Percentiles rank a stretch among this genome's conserved stretches.
These are phyloP conservation scores for Lamellibrachia satsuma DNA, from an alignment of 2,888 invertebrate species.

Conservation along the genomic window DNA sequence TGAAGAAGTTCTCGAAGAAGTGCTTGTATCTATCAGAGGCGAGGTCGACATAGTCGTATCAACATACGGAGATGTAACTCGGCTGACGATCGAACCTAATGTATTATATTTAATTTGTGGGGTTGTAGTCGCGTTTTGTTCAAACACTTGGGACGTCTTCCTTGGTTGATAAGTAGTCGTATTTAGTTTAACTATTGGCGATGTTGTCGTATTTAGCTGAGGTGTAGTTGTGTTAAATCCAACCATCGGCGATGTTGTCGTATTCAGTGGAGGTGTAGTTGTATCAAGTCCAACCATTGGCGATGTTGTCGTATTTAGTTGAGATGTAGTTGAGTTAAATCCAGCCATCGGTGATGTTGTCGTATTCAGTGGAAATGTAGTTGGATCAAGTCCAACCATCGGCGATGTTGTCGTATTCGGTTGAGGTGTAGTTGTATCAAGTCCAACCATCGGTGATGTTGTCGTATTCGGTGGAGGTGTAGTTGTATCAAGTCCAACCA, in stretches of 20 bases:
- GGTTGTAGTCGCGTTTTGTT: background rate
- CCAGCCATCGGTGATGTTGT: too few relatives aligned
- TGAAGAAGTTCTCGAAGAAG: too few relatives aligned
- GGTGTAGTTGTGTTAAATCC: background rate
- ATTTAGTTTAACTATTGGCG: background rate
- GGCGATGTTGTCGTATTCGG: background rate
- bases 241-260: background rate
- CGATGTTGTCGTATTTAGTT: too few relatives aligned
- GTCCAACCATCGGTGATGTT: background rate
- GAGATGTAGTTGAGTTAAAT: too few relatives aligned
- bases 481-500: background rate
- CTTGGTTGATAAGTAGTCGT: background rate
- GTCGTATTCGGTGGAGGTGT: background rate
- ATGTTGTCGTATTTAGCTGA: background rate
- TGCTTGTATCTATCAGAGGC: too few relatives aligned
- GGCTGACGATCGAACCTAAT: background rate
- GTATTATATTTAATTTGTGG: background rate
- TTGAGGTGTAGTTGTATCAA: background rate
- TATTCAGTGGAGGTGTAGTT: too few relatives aligned
- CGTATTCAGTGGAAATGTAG: too few relatives aligned
- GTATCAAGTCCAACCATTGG: too few relatives aligned
- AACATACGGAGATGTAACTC: background rate
- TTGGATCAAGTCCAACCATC: too few relatives aligned
- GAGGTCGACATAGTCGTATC: too few relatives aligned
- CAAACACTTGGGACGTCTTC: background rate